Conservation (phyloP, 2,797 vertebrate genomes). For the Argya squamiceps region DNA sequence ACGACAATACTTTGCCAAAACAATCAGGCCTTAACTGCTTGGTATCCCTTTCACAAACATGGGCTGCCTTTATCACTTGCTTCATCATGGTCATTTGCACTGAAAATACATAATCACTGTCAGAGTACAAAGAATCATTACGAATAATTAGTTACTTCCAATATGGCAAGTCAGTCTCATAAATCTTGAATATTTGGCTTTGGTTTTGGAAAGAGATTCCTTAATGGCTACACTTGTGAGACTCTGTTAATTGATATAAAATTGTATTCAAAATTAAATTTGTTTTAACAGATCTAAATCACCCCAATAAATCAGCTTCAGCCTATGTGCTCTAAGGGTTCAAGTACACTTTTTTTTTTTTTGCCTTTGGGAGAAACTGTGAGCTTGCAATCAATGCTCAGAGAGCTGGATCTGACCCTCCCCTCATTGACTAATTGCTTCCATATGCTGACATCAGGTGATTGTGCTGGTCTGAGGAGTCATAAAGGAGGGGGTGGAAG, state of each 20-base stretch:
- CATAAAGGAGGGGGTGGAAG: not conserved
- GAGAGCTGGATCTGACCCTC: not conserved
- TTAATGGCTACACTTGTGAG: conserved; percentile 47
- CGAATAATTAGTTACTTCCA: conserved; percentile 45
- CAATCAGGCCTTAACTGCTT: not conserved
- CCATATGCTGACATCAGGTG: not conserved
- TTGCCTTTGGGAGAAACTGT: not conserved
- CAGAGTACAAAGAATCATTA: conserved; percentile 46
- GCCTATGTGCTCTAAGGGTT: conserved; percentile 3
- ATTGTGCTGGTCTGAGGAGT: not conserved
- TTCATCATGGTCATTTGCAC: not conserved
- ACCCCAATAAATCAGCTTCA: conserved; percentile 55
- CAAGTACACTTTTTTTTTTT: not conserved
- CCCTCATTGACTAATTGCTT: not conserved
- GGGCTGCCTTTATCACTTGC: conserved; percentile 25
- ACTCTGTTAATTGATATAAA: conserved; percentile 60
- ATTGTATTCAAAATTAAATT: conserved; percentile 66
- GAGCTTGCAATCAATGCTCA: not conserved
- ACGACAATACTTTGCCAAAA: not conserved
- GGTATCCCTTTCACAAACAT: conserved; percentile 15
- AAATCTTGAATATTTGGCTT: conserved; percentile 52
- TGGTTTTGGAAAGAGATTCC: conserved; percentile 49
- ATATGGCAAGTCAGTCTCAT: conserved; percentile 32
- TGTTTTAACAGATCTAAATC: conserved; percentile 50
- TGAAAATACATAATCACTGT: conserved; percentile 54